Evolutionary conservation across 2,797 vertebrate species (phyloP).

Genomic region (Anolis apletophallus): DNA sequence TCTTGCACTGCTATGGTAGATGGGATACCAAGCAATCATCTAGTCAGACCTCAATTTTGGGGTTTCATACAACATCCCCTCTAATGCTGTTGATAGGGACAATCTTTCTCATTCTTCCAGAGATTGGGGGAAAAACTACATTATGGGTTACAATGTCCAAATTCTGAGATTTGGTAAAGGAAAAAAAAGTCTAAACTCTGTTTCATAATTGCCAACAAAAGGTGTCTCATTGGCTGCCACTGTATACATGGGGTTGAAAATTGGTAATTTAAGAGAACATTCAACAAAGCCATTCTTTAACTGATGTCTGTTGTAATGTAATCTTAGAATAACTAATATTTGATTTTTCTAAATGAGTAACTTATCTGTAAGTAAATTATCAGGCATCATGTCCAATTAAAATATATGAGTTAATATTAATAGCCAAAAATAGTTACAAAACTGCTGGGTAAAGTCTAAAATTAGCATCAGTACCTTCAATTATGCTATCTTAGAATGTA

Average conservation of each 20-base stretch:
- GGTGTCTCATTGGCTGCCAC: not conserved
- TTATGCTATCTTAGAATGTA: constrained; percentile 44
- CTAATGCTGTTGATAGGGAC: not conserved
- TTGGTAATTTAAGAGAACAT: not conserved
- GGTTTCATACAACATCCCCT: too few species aligned
- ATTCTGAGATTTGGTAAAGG: too few species aligned
- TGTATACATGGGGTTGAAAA: not conserved
- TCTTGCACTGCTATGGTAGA: too few species aligned
- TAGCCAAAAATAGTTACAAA: not conserved
- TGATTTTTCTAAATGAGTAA: constrained; percentile 5
- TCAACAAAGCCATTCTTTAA: not conserved
- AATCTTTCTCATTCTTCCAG: not conserved
- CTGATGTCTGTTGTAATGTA: not conserved
- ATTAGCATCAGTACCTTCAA: constrained; percentile 30
- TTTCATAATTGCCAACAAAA: not conserved
- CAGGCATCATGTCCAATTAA: not conserved
- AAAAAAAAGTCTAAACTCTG: too few species aligned
- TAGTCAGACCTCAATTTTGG: too few species aligned
- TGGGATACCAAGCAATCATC: too few species aligned
- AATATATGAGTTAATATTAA: not conserved
- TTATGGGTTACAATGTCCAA: too few species aligned
- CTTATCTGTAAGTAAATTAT: not conserved
- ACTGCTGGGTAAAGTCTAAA: not conserved
- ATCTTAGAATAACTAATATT: not conserved
- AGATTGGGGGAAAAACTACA: too few species aligned